Percentiles rank a stretch among this genome's conserved stretches.
Evolutionary conservation across 2,888 invertebrate species (phyloP).

Genomic region (Lingula anatina): DNA sequence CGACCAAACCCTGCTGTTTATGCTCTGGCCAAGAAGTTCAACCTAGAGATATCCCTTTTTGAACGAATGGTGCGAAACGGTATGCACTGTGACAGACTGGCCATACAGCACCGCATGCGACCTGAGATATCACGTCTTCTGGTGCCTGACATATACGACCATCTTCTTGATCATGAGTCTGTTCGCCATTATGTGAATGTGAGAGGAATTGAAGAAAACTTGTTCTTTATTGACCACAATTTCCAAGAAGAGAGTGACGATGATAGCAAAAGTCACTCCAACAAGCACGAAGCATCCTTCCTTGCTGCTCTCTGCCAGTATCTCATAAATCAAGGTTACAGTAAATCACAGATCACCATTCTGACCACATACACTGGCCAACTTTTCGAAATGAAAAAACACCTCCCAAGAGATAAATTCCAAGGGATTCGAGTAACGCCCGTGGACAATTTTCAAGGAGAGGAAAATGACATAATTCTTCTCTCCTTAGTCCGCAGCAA

Average conservation of each 20-base stretch:
- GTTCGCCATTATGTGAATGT: constrained; percentile 26
- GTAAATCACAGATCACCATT: constrained; percentile 34
- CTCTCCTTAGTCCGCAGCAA: constrained; percentile 49
- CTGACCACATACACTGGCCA: constrained; percentile 46
- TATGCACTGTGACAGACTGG: constrained; percentile 59
- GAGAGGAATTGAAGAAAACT: constrained; percentile 29
- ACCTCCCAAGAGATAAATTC: constrained; percentile 21
- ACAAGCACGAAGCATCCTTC: constrained; percentile 41
- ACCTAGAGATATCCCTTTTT: constrained; percentile 74
- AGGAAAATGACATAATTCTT: constrained; percentile 49
- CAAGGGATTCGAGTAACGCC: constrained; percentile 29
- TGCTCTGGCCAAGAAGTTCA: constrained; percentile 62
- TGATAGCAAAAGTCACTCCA: constrained; percentile 34
- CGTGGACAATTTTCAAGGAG: constrained; percentile 47
- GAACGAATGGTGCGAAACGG: constrained; percentile 72
- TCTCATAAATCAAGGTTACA: constrained; percentile 42
- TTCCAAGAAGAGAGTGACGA: constrained; percentile 22
- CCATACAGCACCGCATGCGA: constrained; percentile 58
- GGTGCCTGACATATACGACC: constrained; percentile 36
- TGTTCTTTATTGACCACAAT: constrained; percentile 41
- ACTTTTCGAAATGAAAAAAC: constrained; percentile 23
- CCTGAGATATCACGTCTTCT: constrained; percentile 47
- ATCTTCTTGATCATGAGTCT: constrained; percentile 28
- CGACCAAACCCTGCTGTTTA: constrained; percentile 69
- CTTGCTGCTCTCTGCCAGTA: constrained; percentile 31